Base-by-base conservation (phyloP, 2,113 vertebrate genomes). In the Budorcas taxicolor region DNA sequence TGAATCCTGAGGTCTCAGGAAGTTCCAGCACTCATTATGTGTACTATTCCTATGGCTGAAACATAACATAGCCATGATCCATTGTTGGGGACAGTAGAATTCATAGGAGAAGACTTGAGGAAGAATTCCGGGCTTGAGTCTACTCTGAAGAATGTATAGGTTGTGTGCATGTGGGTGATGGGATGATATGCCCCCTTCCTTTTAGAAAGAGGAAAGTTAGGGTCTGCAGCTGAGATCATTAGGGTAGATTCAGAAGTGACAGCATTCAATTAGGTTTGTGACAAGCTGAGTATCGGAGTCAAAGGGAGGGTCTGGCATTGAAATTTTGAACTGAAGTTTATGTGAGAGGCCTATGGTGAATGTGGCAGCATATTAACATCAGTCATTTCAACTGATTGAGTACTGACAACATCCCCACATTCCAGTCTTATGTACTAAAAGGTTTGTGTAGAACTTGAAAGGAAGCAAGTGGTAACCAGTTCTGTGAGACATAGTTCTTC, bases 161-260 rank as follows among this genome's bases (percentile, higher is more conserved):
- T 17, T 47, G 8, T 25, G 55, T 50, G 40, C 31, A n/a, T 14
- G 31, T n/a, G 40, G 21, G 14, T 60, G 89, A 58, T 12, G 3
- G 40, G 74, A 78, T 6, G 0, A n/a, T 11, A 1, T 27, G 33
- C 53, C 6, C 2, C 11, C 3, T 36, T 57, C 6, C 55, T 27
- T 45, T 25, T 12, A 57, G 67, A 45, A 78, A 90, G 3, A 57
- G 7, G 50, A 55, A 14, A 74, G 11, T 33, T 74, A 2, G 11
- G 11, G 36, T 17, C 36, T 36, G 12, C 36, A 25, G 27, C 17
- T 3, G 21, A 33, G 27, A 55, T 15, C 55, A 21, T 57, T 17
- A 25, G 67, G 67, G 50, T 40, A 40, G 33, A 31, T 10, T 74
- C 50, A 74, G 6, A 23, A 31, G 87, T 27, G 27, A 55, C 9